These are phyloP conservation scores for Notocelia uddmanniana DNA, from an alignment of 2,888 invertebrate species.

Conservation along the genomic window DNA sequence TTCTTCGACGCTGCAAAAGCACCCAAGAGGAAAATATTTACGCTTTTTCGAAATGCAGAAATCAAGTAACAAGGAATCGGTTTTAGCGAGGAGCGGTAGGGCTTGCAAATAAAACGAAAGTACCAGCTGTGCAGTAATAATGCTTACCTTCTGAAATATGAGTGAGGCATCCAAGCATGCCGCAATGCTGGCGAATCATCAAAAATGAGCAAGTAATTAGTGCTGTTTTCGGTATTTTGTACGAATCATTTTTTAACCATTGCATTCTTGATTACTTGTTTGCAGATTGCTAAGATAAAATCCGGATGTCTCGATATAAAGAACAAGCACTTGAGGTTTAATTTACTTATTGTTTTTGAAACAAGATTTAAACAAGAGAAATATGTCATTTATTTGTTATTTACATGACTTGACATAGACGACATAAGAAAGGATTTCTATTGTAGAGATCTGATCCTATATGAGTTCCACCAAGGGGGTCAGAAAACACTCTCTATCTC, in stretches of 20 bases:
- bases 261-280: conserved; percentile 25
- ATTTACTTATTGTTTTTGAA: background rate
- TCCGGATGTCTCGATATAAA: background rate
- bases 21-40: conserved; percentile 84
- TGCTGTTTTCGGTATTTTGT: conserved; percentile 36
- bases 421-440: too few relatives aligned
- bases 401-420: background rate
- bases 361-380: background rate
- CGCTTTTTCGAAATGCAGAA: conserved; percentile 85
- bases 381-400: background rate
- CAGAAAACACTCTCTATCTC: too few relatives aligned
- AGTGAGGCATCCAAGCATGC: conserved; percentile 65
- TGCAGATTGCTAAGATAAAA: background rate
- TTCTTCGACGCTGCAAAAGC: conserved; percentile 77
- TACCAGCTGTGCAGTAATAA: conserved; percentile 69
- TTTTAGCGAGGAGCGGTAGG: conserved; percentile 81
- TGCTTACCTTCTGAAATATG: conserved; percentile 75
- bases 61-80: conserved; percentile 85
- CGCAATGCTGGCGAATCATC: conserved; percentile 55
- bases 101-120: conserved; percentile 78
- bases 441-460: too few relatives aligned
- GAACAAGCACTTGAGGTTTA: background rate
- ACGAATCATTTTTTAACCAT: conserved; percentile 18
- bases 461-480: too few relatives aligned
- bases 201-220: conserved; percentile 55